Conservation (phyloP, 2,113 vertebrate species). For the Calypte anna region DNA sequence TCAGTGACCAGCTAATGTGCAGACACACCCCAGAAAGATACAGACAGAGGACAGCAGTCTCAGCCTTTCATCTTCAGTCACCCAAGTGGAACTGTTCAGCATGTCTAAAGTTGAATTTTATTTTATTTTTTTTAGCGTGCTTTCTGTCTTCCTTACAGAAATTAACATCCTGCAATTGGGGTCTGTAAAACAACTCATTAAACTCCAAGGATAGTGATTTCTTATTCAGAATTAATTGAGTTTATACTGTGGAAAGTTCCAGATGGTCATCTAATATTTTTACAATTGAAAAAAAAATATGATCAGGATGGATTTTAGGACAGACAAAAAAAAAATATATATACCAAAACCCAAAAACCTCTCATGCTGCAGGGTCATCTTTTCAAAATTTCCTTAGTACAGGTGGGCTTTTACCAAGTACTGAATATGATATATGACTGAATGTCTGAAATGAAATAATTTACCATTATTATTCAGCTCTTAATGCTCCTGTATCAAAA, state of each 20-base stretch:
- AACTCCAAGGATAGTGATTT: constrained; percentile 22
- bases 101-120: not conserved
- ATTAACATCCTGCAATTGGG: not conserved
- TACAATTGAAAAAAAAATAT: not conserved
- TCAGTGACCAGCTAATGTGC: not conserved
- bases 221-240: constrained; percentile 57
- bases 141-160: not conserved
- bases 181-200: constrained; percentile 55
- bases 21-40: not conserved
- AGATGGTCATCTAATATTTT: constrained; percentile 2
- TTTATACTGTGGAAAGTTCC: constrained; percentile 8
- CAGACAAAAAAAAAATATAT: not conserved
- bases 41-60: not conserved
- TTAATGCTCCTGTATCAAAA: not conserved
- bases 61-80: not conserved
- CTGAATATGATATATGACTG: too few relatives aligned
- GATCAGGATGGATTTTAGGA: not conserved
- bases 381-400: not conserved
- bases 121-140: not conserved
- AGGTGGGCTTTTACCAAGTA: not conserved
- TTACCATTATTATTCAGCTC: not conserved
- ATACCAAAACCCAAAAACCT: too few relatives aligned
- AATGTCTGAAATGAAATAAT: not conserved
- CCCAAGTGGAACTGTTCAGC: not conserved
- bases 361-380: not conserved